These are phyloP conservation scores for Streblospio benedicti DNA, from an alignment of 1,140 invertebrate species.

Conservation along the genomic window DNA sequence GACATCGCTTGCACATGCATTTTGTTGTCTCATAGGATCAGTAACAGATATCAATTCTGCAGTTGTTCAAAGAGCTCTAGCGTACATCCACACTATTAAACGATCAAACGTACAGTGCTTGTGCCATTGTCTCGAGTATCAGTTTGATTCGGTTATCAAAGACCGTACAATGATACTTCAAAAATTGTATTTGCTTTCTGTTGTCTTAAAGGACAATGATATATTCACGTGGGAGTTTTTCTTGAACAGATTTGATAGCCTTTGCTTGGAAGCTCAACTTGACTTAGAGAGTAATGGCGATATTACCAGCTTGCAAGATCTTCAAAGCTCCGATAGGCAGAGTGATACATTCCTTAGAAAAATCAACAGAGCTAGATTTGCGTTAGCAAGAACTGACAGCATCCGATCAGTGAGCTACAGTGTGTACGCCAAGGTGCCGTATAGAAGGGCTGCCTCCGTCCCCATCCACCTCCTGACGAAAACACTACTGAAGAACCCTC, in stretches of 20 bases:
- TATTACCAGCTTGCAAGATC: conserved; percentile 54
- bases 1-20: conserved; percentile 88
- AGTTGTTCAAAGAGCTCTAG: conserved; percentile 83
- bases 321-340: conserved; percentile 78
- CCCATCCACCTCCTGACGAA: conserved; percentile 41
- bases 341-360: conserved; percentile 82
- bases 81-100: conserved; percentile 89
- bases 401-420: conserved; percentile 78
- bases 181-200: conserved; percentile 80
- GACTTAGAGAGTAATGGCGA: conserved; percentile 41
- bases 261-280: conserved; percentile 72
- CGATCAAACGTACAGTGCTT: conserved; percentile 44
- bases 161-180: conserved; percentile 97
- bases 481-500: conserved; percentile 17
- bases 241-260: conserved; percentile 86
- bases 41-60: conserved; percentile 92
- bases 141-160: conserved; percentile 70
- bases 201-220: conserved; percentile 77
- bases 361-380: conserved; percentile 79
- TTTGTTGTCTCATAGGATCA: conserved; percentile 90
- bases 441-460: conserved; percentile 68
- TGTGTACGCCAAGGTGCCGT: conserved; percentile 87
- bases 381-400: conserved; percentile 58
- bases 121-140: conserved; percentile 49
- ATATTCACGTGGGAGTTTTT: conserved; percentile 98